Evolutionary conservation across 2,113 vertebrate genomes (phyloP), one percentile per base, ranked within the genome.

Genomic region (Forbesichthys agassizii): DNA sequence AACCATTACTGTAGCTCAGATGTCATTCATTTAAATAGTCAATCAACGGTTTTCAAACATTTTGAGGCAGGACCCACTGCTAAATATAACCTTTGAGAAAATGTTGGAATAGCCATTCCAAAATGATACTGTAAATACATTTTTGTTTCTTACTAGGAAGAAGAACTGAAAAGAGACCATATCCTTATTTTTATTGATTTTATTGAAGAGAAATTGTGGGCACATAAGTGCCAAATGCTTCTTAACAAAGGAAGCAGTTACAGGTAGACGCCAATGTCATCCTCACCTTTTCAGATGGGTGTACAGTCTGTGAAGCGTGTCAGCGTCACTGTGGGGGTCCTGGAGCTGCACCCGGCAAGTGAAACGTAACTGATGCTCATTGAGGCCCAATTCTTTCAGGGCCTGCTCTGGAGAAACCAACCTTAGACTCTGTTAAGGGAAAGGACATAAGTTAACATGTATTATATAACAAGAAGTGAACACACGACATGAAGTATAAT

Each of bases 301-400:
- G 72, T 96, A 98, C 53, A 99, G 92, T 0, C 94, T 86, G 18
- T 92, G 70, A 10, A 93, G 95, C 0, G 93, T 96, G 84, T 98
- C 96, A 0, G 94, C 74, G 69, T 99, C 97, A 2, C 95, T 98
- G 80, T 96, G 94, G 0, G 95, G 82, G 67, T 98, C 96, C 9
- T 96, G 96, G 3, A 98, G 93, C 85, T 96, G 96, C 55, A 99
- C 94, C 0, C 96, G 94, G 86, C 96, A 99, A 56, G 97, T 99
- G 88, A 98, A 99, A 14, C 96, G 94, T 71, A 99, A 73, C 90
- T 99, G 97, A 61, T 99, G 97, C 27, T 99, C 97, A 0, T 93
- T 93, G 36, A 98, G 93, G 20, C 96, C 98, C 73, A 99, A 90
- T 87, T 99, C 97, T 68, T 97, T 98, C 71, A 99, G 83, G 0